Percentiles rank a stretch among this genome's conserved stretches.
These are phyloP conservation scores for Aplysina aerophoba DNA, from an alignment of 37 sponge, comb jelly and placozoan species.

Conservation along the genomic window DNA sequence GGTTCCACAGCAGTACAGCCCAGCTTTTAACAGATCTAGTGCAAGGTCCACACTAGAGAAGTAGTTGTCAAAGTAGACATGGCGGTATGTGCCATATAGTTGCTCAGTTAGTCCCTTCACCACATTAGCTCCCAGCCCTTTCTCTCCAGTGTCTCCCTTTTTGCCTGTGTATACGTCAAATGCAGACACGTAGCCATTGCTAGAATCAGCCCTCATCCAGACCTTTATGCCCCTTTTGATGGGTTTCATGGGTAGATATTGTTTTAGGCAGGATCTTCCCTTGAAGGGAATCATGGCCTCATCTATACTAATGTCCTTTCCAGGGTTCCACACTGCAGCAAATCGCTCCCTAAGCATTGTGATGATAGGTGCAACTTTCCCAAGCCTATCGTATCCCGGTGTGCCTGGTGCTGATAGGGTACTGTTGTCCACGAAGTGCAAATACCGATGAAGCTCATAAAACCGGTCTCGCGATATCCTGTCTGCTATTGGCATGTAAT, in stretches of 20 bases:
- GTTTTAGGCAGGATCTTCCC: slow-evolving; percentile 45
- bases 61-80: slow-evolving; percentile 44
- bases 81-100: slow-evolving; percentile 18
- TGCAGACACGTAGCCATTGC: slow-evolving; percentile 27
- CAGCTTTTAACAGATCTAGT: not conserved
- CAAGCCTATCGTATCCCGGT: not conserved
- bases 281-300: slow-evolving; percentile 56
- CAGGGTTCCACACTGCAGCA: not conserved
- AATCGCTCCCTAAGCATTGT: not conserved
- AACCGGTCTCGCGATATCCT: too few species aligned
- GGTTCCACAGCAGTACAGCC: slow-evolving; percentile 41
- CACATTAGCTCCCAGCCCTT: slow-evolving; percentile 28
- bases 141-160: slow-evolving; percentile 5
- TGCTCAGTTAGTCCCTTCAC: slow-evolving; percentile 30
- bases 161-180: slow-evolving; percentile 47
- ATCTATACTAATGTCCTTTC: slow-evolving; percentile 16
- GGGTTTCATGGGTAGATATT: slow-evolving; percentile 59
- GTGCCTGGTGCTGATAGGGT: not conserved
- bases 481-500: too few species aligned
- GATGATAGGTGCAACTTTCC: not conserved
- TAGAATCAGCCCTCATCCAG: slow-evolving; percentile 33
- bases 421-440: not conserved
- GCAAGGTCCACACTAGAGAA: slow-evolving; percentile 29
- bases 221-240: slow-evolving; percentile 58
- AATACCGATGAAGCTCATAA: too few species aligned